Base-by-base conservation (phyloP, 2,797 vertebrate genomes). In the Anguilla anguilla region DNA sequence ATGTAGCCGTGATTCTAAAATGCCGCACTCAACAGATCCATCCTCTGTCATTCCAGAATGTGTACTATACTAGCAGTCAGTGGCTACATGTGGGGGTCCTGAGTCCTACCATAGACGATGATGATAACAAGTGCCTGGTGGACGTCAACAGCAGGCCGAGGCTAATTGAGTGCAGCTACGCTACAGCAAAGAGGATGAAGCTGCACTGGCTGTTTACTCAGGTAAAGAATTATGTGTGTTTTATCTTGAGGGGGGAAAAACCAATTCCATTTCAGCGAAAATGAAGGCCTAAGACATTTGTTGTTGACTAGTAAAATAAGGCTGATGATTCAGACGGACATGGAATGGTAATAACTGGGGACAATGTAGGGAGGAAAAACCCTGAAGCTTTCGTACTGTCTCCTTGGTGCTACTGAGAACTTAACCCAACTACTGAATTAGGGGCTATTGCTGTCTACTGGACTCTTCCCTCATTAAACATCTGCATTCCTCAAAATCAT, bases 41-140 rank as follows among this genome's bases (percentile, higher is more conserved):
- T 89, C 74, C 89, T 85, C 7, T 94, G 67, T 92, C 88, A 19
- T 96, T 96, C 84, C 96, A 99, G 98, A 99, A 98, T 35, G 97
- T 99, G 93, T 99, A 99, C 96, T 99, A 99, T 96, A 98, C 97
- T 25, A 98, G 96, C 91, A 95, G 95, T 64, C 97, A 98, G 95
- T 97, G 97, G 95, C 94, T 99, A 86, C 97, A 97, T 0, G 93
- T 99, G 84, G 98, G 98, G 35, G 93, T 97, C 87, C 96, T 99
- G 92, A 99, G 98, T 92, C 98, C 98, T 92, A 99, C 98, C 0
- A 89, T 99, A 0, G 98, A 99, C 0, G 98, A 99, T 0, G 98
- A 98, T 0, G 98, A 99, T 96, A 99, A 99, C 95, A 97, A 98
- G 95, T 99, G 98, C 95, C 96, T 99, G 97, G 98, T 99, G 93